phyloP scores from a whole-genome alignment of 2,888 invertebrate genomes.

The Eupithecia pulchellata region DNA sequence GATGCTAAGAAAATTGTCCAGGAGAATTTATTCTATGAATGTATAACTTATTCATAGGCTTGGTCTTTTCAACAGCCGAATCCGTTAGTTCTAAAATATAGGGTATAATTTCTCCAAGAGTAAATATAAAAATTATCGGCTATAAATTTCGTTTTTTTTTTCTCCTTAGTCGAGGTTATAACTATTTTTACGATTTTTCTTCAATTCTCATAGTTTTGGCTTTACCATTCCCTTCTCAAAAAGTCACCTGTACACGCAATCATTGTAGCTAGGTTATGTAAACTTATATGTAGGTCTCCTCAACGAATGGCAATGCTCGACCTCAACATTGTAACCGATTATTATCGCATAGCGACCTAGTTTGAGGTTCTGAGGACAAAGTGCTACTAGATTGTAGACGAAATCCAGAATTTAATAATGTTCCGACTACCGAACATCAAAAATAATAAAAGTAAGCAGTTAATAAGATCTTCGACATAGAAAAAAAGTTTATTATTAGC shows the following conservation, averaged over 20 bases:
- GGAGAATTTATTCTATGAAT: not conserved
- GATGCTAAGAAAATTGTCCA: not conserved
- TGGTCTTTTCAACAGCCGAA: no score
- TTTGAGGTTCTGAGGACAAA: constrained; percentile 10
- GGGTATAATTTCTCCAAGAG: no score
- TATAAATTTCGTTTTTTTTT: no score
- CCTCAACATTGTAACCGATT: constrained; percentile 41
- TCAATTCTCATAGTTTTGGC: no score
- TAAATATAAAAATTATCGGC: no score
- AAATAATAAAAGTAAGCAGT: not conserved
- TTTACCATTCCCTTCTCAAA: no score
- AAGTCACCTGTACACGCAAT: no score
- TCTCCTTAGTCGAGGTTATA: no score
- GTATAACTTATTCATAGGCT: not conserved
- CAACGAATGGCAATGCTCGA: constrained; percentile 33
- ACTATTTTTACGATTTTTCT: no score
- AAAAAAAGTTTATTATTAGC: not conserved
- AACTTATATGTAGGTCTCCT: not conserved
- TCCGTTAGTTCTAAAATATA: no score
- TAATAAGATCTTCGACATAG: not conserved
- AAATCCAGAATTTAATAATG: not conserved
- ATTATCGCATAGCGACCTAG: constrained; percentile 32
- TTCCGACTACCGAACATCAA: not conserved
- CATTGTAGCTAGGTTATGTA: no score
- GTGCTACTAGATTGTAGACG: not conserved